Base-by-base conservation (phyloP, 2,888 invertebrate genomes). In the Zhuqinia jingwanae region DNA sequence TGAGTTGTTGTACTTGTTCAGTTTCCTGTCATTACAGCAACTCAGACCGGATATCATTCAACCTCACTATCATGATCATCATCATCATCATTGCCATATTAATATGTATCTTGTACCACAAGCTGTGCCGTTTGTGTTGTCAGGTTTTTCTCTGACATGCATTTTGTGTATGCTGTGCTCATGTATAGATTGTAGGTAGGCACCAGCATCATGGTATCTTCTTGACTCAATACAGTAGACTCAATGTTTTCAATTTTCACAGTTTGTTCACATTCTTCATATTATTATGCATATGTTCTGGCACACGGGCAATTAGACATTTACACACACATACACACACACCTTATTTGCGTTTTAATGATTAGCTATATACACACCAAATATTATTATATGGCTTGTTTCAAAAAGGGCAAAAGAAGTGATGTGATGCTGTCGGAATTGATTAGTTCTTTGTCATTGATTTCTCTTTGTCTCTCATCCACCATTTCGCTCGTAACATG, bases 11-110 rank as follows among this genome's bases (percentile, higher is more conserved):
- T 30, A 82, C 75, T 82, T 75, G 82, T 75, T 82, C 75, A 82
- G 82, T 82, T 82, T 82, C 82, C 82, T 82, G 82, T 82, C 82
- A 82, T 82, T 82, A 82, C 50, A 75, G 53, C 75, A 53, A 27
- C 70, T 47, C 68, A 30, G 50, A 75, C 75, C 75, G 75, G 75
- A 75, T 75, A 75, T 75, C 75, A 75, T 75, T 75, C 75, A 75
- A 53, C 75, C 75, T 68, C 68, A 22, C 65, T 30, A 5, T n/a
- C n/a, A 36, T 36, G 36, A 36, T 36, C 36, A 36, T 36, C 36
- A 36, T 36, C 20, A 47, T 22, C 68, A 45, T 1, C 25, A n/a
- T 36, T 36, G 8, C 5, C 36, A 6, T 6, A 36, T 3, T 36
- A 36, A 36, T 36, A 36, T 3, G 36, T 36, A 36, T 36, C 36